These are phyloP conservation scores for Microctonus brassicae DNA, from an alignment of 2,888 invertebrate genomes.

Conservation along the genomic window DNA sequence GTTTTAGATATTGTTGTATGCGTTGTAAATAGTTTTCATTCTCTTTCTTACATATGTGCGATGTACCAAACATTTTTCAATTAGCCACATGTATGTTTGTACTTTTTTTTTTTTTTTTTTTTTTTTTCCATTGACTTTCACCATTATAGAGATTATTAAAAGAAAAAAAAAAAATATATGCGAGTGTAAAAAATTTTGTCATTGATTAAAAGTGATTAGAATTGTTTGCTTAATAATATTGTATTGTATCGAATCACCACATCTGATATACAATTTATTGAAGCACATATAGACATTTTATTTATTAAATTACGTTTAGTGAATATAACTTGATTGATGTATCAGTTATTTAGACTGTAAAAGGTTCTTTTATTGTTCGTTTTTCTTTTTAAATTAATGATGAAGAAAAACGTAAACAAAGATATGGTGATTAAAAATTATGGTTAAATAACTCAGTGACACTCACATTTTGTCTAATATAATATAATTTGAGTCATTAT, in stretches of 20 bases:
- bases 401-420: not conserved
- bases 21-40: conserved; percentile 57
- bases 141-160: not conserved
- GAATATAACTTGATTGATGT: not conserved
- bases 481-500: conserved; percentile 11
- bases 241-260: not conserved
- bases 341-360: not conserved
- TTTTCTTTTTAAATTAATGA: not conserved
- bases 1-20: conserved; percentile 44
- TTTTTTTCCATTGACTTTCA: not conserved
- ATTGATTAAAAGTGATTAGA: not conserved
- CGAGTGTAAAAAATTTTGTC: not conserved
- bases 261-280: not conserved
- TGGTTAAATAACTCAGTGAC: not conserved
- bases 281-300: not conserved
- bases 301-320: not conserved
- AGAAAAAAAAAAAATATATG: not conserved
- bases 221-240: not conserved
- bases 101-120: not conserved
- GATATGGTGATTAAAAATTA: not conserved
- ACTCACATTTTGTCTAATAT: not conserved
- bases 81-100: conserved; percentile 27
- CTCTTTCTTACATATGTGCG: conserved; percentile 34
- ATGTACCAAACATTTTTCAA: conserved; percentile 41
- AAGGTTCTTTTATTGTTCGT: not conserved